Evolutionary conservation across 2,113 vertebrate species (phyloP).

Genomic region (Rhabdomys dilectus): DNA sequence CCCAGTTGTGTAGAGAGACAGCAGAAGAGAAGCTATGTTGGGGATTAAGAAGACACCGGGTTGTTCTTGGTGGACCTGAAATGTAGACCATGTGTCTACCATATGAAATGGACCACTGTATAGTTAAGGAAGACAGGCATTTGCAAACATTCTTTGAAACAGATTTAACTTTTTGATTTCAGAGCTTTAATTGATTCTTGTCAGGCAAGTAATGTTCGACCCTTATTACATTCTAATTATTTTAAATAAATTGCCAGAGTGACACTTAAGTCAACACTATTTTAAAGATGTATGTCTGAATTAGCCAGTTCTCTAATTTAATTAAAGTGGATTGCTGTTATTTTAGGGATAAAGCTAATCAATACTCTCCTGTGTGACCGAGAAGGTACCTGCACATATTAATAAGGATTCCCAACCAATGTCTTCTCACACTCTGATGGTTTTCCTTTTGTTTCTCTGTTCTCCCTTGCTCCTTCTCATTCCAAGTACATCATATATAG

Average conservation of each 20-base stretch:
- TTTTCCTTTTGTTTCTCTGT: not conserved
- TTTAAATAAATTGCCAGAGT: not conserved
- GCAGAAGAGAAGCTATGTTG: not conserved
- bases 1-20: not conserved
- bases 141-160: conserved; percentile 3
- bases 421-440: not conserved
- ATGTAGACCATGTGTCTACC: not conserved
- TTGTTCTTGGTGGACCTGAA: not conserved
- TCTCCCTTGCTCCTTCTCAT: not conserved
- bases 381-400: not conserved
- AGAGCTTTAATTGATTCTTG: not conserved
- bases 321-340: not conserved
- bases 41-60: not conserved
- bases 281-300: not conserved
- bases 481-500: not conserved
- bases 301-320: not conserved
- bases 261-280: not conserved
- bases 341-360: not conserved
- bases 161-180: not conserved
- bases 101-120: not conserved
- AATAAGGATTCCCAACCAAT: not conserved
- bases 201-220: not conserved
- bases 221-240: not conserved
- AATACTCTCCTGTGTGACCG: not conserved
- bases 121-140: not conserved